These are phyloP conservation scores for Recurvirostra avosetta DNA, from an alignment of 2,113 vertebrate species.

Conservation along the genomic window DNA sequence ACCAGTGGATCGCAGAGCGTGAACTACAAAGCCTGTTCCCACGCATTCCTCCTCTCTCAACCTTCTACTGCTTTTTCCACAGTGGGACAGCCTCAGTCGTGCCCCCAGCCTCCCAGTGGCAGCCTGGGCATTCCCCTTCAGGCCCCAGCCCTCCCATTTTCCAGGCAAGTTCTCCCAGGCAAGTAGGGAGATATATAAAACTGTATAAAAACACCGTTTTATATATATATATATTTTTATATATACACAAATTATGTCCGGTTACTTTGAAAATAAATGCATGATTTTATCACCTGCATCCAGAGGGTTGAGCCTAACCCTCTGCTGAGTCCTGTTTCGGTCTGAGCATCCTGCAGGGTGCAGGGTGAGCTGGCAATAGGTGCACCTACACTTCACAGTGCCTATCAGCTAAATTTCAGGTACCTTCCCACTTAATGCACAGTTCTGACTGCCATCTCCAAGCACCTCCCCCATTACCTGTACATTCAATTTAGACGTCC, in stretches of 20 bases:
- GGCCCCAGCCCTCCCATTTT: background rate
- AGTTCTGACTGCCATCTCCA: background rate
- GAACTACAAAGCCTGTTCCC: background rate
- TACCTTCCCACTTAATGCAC: background rate
- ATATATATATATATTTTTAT: too few species aligned
- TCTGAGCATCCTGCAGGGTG: background rate
- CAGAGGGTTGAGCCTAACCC: background rate
- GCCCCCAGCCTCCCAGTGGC: background rate
- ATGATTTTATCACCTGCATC: background rate
- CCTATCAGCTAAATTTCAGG: background rate
- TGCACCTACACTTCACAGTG: background rate
- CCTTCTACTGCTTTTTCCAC: background rate
- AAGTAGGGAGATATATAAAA: background rate
- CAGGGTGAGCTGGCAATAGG: background rate
- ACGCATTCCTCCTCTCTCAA: background rate
- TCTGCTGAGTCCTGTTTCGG: background rate
- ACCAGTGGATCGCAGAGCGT: background rate
- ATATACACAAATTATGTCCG: too few species aligned
- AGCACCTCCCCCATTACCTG: background rate
- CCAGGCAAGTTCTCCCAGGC: background rate
- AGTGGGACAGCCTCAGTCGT: background rate
- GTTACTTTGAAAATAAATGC: background rate
- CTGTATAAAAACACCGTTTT: background rate
- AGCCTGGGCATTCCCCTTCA: background rate
- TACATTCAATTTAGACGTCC: background rate